phyloP scores from a whole-genome alignment of 2,888 invertebrate species.

The Chaitophorus viminalis region DNA sequence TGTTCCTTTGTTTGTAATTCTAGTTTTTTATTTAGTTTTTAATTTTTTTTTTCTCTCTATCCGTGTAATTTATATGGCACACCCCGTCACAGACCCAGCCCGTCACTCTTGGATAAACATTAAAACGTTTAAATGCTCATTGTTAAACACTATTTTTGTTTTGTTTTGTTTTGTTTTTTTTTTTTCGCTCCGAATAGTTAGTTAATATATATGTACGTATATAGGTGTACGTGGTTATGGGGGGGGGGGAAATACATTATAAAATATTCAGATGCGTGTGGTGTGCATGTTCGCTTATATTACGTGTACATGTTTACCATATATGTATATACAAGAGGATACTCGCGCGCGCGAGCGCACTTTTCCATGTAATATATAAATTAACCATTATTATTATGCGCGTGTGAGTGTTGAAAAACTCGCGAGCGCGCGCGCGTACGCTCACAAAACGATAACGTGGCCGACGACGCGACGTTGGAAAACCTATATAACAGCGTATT shows the following conservation, averaged over 20 bases:
- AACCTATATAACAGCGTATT: background rate
- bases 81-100: slow-evolving; percentile 57
- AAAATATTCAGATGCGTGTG: slow-evolving; percentile 14
- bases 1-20: slow-evolving; percentile 62
- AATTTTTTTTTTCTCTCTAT: slow-evolving; percentile 44
- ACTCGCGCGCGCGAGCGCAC: no score
- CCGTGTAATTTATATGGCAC: slow-evolving; percentile 55
- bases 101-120: slow-evolving; percentile 61
- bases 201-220: background rate
- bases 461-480: background rate
- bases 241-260: background rate
- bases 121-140: slow-evolving; percentile 61
- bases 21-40: slow-evolving; percentile 41
- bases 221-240: slow-evolving; percentile 19
- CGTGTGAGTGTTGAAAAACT: slow-evolving; percentile 1
- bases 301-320: background rate
- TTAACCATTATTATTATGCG: no score
- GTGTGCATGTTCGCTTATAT: background rate
- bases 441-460: background rate
- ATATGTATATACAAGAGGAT: background rate
- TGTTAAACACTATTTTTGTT: slow-evolving; percentile 54
- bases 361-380: background rate
- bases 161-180: slow-evolving; percentile 20
- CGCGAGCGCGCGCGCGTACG: background rate
- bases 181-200: background rate